Evolutionary conservation across 2,888 invertebrate species (phyloP), one percentile per base, ranked within the genome.

Genomic region (Dysmachus trigonus): DNA sequence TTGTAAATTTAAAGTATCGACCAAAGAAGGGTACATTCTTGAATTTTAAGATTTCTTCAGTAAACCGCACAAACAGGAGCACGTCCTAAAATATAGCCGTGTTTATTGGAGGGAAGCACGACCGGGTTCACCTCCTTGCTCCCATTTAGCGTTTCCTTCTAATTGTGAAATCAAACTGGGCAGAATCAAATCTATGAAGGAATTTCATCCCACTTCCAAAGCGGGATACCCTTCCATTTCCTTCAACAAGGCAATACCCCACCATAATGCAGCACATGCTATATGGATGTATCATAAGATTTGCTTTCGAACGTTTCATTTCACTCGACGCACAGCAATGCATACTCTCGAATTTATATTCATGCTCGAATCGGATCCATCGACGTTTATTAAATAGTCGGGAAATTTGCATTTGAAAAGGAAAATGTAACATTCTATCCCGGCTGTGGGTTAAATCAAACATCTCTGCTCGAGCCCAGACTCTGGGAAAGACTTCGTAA

Each of bases 331-430:
- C 72, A 83, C 71, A 72, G 47, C 82, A 82, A 35, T 62, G 82
- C 81, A 30, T 81, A 62, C 83, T 72, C 83, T 72, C 83, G 71
- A 83, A 83, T 83, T 83, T 83, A 83, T 83, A 83, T 83, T 83
- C 83, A 83, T 83, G 72, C 83, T 72, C 83, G 41, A 83, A 72
- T 83, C 83, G 72, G 83, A 83, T 71, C 72, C 72, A 83, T 83
- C 83, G 72, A 83, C 83, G 83, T 83, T 83, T 83, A 83, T 83
- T 83, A 83, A 83, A 83, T 83, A 83, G 83, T 83, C 83, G 83
- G 83, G 38, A 83, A 83, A 83, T 83, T 83, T 83, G 83, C 83
- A 83, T 83, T 83, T 83, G 83, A 83, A 83, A 83, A 83, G 83
- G 83, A 83, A 83, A 83, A 83, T 53, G 83, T 83, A 72, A 83